Evolutionary conservation across 2,797 vertebrate species (phyloP).

Genomic region (Melopsittacus undulatus): DNA sequence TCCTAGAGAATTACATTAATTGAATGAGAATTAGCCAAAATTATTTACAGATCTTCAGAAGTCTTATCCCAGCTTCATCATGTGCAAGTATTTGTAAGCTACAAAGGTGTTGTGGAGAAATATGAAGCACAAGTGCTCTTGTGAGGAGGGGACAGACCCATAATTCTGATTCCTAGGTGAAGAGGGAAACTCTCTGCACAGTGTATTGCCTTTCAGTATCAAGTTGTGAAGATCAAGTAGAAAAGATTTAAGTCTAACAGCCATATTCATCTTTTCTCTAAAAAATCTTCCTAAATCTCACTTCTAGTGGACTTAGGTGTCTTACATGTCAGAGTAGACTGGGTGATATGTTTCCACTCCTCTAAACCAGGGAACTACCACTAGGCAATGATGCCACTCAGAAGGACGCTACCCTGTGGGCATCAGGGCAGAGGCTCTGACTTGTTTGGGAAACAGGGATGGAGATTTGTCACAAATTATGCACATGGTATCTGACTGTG

Average conservation of each 20-base stretch:
- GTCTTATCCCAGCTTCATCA: not conserved
- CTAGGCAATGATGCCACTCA: not conserved
- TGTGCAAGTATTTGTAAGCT: not conserved
- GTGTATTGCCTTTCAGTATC: not conserved
- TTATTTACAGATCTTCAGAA: not conserved
- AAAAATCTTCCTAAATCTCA: not conserved
- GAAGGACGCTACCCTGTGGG: accelerated
- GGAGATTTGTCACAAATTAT: not conserved
- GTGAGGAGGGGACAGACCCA: not conserved
- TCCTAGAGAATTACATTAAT: not conserved
- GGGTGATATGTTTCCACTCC: not conserved
- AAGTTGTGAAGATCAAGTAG: not conserved
- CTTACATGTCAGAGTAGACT: not conserved
- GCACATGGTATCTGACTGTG: not conserved
- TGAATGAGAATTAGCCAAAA: not conserved
- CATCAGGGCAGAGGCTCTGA: not conserved
- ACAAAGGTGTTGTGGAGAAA: not conserved
- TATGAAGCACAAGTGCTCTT: not conserved
- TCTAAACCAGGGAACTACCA: not conserved
- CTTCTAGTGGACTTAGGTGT: not conserved
- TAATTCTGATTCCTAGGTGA: not conserved
- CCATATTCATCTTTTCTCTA: accelerated
- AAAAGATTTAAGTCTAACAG: not conserved
- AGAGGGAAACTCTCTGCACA: not conserved
- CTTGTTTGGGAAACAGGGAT: not conserved